phyloP scores from a whole-genome alignment of 2,797 vertebrate species.

The Halcyon leucocephala region DNA sequence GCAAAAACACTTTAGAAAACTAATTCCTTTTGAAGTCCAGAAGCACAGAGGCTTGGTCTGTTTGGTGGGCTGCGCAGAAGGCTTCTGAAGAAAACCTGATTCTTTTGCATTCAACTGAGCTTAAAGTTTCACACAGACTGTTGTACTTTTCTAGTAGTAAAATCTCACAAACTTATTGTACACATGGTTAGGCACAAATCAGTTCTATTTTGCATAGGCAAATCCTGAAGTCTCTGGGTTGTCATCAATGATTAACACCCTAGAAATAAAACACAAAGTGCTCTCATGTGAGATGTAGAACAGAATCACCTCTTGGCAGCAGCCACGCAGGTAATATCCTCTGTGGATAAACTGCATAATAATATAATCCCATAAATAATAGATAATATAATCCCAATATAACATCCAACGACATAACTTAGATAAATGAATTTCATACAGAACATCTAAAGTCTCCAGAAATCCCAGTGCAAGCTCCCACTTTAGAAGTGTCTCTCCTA shows the following conservation, averaged over 20 bases:
- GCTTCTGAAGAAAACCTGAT: neutral
- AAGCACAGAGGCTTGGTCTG: neutral
- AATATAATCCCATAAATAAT: neutral
- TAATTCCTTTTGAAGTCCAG: neutral
- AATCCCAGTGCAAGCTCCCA: neutral
- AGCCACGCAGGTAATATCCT: neutral
- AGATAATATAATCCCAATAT: neutral
- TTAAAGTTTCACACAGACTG: neutral
- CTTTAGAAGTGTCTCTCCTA: neutral
- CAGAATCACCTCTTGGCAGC: neutral
- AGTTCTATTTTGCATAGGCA: neutral
- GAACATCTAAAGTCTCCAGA: neutral
- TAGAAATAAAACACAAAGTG: neutral
- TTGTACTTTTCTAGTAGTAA: neutral
- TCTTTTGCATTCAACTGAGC: neutral
- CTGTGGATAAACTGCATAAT: neutral
- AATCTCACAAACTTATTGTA: neutral
- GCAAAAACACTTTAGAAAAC: neutral
- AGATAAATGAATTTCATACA: neutral
- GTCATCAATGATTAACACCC: neutral
- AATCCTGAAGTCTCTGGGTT: neutral
- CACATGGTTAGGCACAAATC: neutral
- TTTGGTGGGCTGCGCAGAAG: neutral
- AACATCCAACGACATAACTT: neutral
- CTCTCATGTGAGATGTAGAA: neutral